These are phyloP conservation scores for Dermolepida albohirtum DNA, from an alignment of 2,888 invertebrate species.

Conservation along the genomic window DNA sequence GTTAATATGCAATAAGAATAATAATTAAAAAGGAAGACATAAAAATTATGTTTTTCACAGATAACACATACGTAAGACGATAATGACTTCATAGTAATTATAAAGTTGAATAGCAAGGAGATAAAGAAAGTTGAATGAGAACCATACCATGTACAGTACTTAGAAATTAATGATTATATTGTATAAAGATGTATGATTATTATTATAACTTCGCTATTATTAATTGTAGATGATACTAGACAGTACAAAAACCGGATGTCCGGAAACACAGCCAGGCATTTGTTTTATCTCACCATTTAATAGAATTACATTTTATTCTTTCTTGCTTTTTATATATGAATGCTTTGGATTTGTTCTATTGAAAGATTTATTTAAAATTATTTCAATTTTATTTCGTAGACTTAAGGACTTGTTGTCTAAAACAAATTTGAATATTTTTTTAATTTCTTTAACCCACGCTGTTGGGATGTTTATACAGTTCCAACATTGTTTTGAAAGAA, in stretches of 20 bases:
- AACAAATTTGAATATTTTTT: too few species aligned
- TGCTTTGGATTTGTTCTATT: too few species aligned
- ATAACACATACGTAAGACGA: conserved; percentile 6
- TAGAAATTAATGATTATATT: conserved; percentile 1
- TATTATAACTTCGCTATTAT: conserved; percentile 1
- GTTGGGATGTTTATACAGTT: too few species aligned
- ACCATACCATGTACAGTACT: too few species aligned
- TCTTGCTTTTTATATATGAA: too few species aligned
- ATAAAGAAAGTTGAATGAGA: too few species aligned
- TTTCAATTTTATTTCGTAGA: too few species aligned
- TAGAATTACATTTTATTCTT: too few species aligned
- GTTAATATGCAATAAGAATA: conserved; percentile 18
- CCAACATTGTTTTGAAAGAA: too few species aligned
- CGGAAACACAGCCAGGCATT: conserved; percentile 1
- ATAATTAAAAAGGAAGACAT: conserved; percentile 13
- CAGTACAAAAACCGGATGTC: conserved; percentile 21
- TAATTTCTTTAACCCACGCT: too few species aligned
- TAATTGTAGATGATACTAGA: background rate
- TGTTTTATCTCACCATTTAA: background rate
- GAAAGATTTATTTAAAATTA: too few species aligned
- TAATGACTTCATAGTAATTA: conserved; percentile 11
- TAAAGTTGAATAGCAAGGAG: background rate
- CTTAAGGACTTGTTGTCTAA: too few species aligned
- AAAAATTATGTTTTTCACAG: background rate
- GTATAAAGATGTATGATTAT: background rate